Evolutionary conservation across 2,113 vertebrate species (phyloP).

Genomic region (Eptatretus burgeri): DNA sequence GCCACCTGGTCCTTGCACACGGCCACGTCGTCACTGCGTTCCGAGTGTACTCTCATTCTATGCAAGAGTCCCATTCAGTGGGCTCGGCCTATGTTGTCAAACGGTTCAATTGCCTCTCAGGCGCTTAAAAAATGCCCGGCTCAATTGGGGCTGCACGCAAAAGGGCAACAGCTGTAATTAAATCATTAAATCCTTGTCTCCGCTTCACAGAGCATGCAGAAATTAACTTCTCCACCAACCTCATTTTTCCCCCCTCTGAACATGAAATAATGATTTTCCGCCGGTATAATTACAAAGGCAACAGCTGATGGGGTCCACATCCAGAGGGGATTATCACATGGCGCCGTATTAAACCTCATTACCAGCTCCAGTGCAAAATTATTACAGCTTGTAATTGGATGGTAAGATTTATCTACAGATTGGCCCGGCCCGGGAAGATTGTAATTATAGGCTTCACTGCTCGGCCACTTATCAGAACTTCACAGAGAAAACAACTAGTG

Average conservation of each 20-base stretch:
- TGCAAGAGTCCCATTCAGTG: too few species aligned
- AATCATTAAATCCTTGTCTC: conserved; percentile 99
- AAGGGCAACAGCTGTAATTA: conserved; percentile 99
- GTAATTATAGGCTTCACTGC: conserved; percentile 99
- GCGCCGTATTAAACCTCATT: conserved; percentile 99
- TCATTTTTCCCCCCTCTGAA: conserved; percentile 82
- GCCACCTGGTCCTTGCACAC: too few species aligned
- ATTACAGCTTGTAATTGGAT: conserved; percentile 99
- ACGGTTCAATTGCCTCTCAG: too few species aligned
- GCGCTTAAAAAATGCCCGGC: conserved; percentile 96
- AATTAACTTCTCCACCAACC: conserved; percentile 95
- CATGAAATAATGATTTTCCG: conserved; percentile 99
- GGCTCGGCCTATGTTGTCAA: too few species aligned
- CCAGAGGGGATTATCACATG: conserved; percentile 99
- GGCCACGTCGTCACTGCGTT: too few species aligned
- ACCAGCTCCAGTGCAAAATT: conserved; percentile 99
- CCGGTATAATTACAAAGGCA: conserved; percentile 99
- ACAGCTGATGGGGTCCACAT: conserved; percentile 99
- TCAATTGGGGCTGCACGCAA: conserved; percentile 99
- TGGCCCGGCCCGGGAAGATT: conserved; percentile 99
- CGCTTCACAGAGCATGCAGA: conserved; percentile 94
- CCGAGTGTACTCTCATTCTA: too few species aligned
- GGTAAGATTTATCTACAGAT: conserved; percentile 99
- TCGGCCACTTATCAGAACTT: conserved; percentile 99
- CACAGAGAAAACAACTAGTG: conserved; percentile 99